Conservation (phyloP, 2,888 invertebrate genomes). For the Pseudococcus longispinus region DNA sequence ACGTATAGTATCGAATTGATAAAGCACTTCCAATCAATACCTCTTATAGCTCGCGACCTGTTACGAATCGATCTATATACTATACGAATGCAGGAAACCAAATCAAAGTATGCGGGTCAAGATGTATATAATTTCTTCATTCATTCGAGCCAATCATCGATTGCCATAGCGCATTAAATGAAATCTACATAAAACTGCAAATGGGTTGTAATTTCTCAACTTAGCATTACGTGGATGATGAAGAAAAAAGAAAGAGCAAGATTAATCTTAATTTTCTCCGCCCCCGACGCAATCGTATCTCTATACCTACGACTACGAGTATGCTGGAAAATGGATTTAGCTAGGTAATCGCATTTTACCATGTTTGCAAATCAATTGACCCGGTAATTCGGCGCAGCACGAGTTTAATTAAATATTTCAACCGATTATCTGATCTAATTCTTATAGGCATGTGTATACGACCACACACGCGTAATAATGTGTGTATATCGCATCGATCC, state of each 20-base stretch:
- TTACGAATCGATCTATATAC: neutral
- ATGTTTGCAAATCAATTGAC: slow-evolving; percentile 3
- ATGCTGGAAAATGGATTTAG: slow-evolving; percentile 1
- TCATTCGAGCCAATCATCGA: neutral
- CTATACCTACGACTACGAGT: no score
- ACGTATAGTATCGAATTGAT: neutral
- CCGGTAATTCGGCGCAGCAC: slow-evolving; percentile 31
- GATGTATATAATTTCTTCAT: neutral
- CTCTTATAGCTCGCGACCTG: neutral
- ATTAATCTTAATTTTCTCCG: slow-evolving; percentile 10
- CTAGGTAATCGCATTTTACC: neutral
- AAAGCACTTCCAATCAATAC: neutral
- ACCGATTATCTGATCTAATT: slow-evolving; percentile 29
- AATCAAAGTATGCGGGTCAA: neutral
- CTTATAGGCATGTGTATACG: neutral
- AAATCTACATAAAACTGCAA: neutral
- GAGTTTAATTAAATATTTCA: slow-evolving; percentile 32
- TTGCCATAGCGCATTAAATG: neutral
- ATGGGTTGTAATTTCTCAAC: neutral
- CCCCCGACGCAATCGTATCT: slow-evolving; percentile 15
- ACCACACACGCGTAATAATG: neutral
- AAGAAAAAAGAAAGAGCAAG: neutral
- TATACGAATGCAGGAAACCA: neutral
- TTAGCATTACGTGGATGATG: neutral
- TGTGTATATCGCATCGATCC: no score